phyloP scores from a whole-genome alignment of 2,888 invertebrate species.

The Hemithea aestivaria region DNA sequence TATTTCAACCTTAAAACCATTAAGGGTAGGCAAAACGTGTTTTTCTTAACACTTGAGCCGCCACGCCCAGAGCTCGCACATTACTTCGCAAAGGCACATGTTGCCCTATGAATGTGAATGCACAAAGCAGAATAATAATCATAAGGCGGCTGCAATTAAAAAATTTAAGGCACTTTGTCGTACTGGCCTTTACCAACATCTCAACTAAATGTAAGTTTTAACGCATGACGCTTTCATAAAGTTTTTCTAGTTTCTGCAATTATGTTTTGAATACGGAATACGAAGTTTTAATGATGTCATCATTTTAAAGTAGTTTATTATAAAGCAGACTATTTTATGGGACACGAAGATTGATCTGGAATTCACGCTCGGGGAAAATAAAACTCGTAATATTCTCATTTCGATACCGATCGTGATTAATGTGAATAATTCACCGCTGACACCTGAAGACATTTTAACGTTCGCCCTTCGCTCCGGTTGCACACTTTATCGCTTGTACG shows the following conservation, averaged over 20 bases:
- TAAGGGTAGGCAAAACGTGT: conserved; percentile 1
- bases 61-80: conserved; percentile 37
- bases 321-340: conserved; percentile 8
- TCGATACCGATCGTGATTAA: conserved; percentile 44
- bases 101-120: conserved; percentile 66
- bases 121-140: conserved; percentile 75
- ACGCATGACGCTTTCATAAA: conserved; percentile 36
- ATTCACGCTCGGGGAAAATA: conserved; percentile 29
- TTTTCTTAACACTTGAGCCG: conserved; percentile 25
- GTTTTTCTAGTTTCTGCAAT: conserved; percentile 26
- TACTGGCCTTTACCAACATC: conserved; percentile 46
- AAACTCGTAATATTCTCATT: conserved; percentile 33
- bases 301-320: conserved; percentile 19
- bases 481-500: conserved; percentile 44
- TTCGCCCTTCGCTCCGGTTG: conserved; percentile 43
- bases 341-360: conserved; percentile 10
- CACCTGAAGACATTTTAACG: conserved; percentile 41
- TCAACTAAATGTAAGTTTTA: conserved; percentile 44
- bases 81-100: conserved; percentile 58
- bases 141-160: conserved; percentile 75
- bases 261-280: conserved; percentile 19
- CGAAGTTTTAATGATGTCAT: conserved; percentile 32
- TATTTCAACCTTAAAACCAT: too few species aligned
- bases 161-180: conserved; percentile 76
- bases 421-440: conserved; percentile 36